Conservation (phyloP, 2,797 vertebrate species). For the Coregonus suidteri region DNA sequence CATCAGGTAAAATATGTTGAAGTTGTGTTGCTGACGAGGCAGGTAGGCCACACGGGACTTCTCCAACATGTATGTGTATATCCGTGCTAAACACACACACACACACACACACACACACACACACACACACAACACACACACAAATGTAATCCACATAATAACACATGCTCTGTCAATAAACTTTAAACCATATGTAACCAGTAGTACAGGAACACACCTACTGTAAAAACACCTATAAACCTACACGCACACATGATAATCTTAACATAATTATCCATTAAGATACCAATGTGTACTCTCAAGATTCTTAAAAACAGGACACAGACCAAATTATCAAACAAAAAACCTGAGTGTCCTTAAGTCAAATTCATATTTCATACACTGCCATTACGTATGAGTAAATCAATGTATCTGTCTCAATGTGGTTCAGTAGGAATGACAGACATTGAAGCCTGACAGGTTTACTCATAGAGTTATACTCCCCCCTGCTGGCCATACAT, state of each 20-base stretch:
- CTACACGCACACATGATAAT: not conserved
- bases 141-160: not conserved
- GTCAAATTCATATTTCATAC: not conserved
- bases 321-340: not conserved
- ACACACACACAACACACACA: not conserved
- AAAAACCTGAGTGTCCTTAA: not conserved
- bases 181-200: not conserved
- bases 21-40: conserved; percentile 84
- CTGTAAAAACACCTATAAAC: not conserved
- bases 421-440: not conserved
- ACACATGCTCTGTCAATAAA: not conserved
- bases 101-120: conserved; percentile 7
- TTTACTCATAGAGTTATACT: conserved; percentile 40
- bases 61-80: conserved; percentile 91
- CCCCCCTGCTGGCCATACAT: conserved; percentile 62
- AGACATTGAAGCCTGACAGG: not conserved
- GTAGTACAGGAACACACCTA: not conserved
- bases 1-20: conserved; percentile 89
- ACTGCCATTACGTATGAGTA: not conserved
- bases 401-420: not conserved
- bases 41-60: conserved; percentile 83
- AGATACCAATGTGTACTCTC: not conserved
- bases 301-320: not conserved
- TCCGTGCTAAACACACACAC: conserved; percentile 75
- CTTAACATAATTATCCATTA: too few species aligned